Evolutionary conservation across 2,797 vertebrate species (phyloP).

Genomic region (Pempheris klunzingeri): DNA sequence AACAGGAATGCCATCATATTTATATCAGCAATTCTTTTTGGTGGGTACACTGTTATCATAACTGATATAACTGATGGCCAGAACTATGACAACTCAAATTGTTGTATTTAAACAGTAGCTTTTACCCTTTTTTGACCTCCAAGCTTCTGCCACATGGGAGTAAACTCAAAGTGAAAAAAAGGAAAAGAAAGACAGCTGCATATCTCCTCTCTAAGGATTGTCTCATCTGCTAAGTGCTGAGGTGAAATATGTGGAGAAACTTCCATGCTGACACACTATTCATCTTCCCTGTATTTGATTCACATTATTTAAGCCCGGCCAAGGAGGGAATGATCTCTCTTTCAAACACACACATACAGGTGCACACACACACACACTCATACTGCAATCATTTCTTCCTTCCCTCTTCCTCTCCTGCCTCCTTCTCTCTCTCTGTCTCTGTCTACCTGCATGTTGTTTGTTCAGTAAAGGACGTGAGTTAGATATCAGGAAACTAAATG

Average conservation of each 20-base stretch:
- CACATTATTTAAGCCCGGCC: constrained; percentile 48
- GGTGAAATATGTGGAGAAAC: constrained; percentile 58
- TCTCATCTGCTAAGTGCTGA: constrained; percentile 44
- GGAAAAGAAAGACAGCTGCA: background rate
- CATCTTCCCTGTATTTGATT: constrained; percentile 49
- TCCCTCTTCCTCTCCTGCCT: background rate
- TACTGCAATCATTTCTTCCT: background rate
- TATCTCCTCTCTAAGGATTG: too few relatives aligned
- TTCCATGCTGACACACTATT: constrained; percentile 49
- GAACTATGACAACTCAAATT: background rate
- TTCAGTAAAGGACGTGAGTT: constrained; percentile 39
- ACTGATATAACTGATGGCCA: background rate
- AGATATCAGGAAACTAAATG: constrained; percentile 63
- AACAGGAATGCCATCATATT: background rate
- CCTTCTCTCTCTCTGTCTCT: background rate
- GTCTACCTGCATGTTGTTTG: constrained; percentile 41
- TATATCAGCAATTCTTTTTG: background rate
- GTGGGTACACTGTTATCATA: background rate
- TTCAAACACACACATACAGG: constrained; percentile 9
- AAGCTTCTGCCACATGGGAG: background rate
- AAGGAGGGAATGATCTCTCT: constrained; percentile 41
- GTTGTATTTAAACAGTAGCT: background rate
- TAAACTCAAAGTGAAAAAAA: background rate
- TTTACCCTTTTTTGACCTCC: background rate
- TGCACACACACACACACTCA: constrained; percentile 22